Conservation (phyloP, 2,888 invertebrate genomes). For the Napeogenes inachia region DNA sequence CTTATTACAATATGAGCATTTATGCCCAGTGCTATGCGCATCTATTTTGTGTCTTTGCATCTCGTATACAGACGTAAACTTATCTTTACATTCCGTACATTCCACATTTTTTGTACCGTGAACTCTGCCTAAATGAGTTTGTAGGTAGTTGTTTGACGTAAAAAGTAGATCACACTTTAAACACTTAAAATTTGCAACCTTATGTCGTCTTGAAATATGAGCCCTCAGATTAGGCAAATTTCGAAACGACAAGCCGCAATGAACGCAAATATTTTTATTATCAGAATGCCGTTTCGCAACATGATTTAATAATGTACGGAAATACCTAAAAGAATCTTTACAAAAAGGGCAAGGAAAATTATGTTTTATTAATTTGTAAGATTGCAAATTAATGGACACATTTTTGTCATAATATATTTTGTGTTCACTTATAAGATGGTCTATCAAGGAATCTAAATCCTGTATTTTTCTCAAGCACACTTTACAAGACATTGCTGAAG, state of each 20-base stretch:
- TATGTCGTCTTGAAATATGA: constrained; percentile 49
- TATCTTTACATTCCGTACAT: constrained; percentile 53
- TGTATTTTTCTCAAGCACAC: constrained; percentile 43
- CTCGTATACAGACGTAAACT: constrained; percentile 50
- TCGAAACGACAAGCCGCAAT: constrained; percentile 54
- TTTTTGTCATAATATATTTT: constrained; percentile 43
- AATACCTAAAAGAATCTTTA: constrained; percentile 47
- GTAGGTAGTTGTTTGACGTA: constrained; percentile 40
- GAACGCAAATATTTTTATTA: constrained; percentile 54
- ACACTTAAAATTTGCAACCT: constrained; percentile 44
- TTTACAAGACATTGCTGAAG: constrained; percentile 49
- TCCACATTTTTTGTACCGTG: constrained; percentile 49
- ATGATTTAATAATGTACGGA: constrained; percentile 51
- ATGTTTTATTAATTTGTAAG: constrained; percentile 50
- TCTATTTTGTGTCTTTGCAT: constrained; percentile 53
- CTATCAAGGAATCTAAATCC: constrained; percentile 43
- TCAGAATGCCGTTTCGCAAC: constrained; percentile 50
- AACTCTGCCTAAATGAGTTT: constrained; percentile 47
- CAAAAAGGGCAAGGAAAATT: constrained; percentile 56
- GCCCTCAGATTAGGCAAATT: constrained; percentile 53
- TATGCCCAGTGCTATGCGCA: constrained; percentile 51
- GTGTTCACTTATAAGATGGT: constrained; percentile 49
- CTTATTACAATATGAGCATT: constrained; percentile 53
- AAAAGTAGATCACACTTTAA: constrained; percentile 44
- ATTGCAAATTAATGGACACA: constrained; percentile 43